Evolutionary conservation across 2,888 invertebrate genomes (phyloP).

Genomic region (Parnassius orleans): DNA sequence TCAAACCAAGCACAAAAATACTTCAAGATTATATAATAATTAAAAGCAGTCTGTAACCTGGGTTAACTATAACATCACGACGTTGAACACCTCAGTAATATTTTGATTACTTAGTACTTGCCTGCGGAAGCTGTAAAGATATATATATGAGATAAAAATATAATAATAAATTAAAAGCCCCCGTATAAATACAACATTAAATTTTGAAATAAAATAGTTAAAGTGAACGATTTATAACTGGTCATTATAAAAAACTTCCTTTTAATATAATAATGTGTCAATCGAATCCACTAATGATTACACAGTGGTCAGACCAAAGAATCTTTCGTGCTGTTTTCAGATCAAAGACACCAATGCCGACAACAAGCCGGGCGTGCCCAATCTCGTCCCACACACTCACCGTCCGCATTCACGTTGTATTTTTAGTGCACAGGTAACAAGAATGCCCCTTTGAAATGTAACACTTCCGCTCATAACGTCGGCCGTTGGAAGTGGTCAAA

Average conservation of each 20-base stretch:
- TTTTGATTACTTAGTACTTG: too few species aligned
- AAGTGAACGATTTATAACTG: conserved; percentile 11
- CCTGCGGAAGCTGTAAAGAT: too few species aligned
- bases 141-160: too few species aligned
- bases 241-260: conserved; percentile 6
- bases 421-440: conserved; percentile 77
- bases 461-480: conserved; percentile 75
- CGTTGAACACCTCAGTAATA: too few species aligned
- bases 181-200: too few species aligned
- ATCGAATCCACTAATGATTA: conserved; percentile 23
- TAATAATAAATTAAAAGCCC: too few species aligned
- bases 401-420: conserved; percentile 45
- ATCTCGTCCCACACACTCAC: conserved; percentile 33
- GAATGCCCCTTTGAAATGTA: conserved; percentile 77
- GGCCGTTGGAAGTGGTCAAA: conserved; percentile 39
- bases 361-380: conserved; percentile 50
- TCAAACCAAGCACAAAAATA: too few species aligned
- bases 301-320: conserved; percentile 31
- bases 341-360: conserved; percentile 49
- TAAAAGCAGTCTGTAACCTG: too few species aligned
- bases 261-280: conserved; percentile 20
- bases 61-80: too few species aligned
- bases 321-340: conserved; percentile 48
- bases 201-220: conserved; percentile 8
- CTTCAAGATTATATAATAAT: too few species aligned